A percentile compares a stretch with the other conserved stretches of the same genome.
Conservation (phyloP, 2,888 invertebrate genomes). For the Xanthostigma xanthostigma region DNA sequence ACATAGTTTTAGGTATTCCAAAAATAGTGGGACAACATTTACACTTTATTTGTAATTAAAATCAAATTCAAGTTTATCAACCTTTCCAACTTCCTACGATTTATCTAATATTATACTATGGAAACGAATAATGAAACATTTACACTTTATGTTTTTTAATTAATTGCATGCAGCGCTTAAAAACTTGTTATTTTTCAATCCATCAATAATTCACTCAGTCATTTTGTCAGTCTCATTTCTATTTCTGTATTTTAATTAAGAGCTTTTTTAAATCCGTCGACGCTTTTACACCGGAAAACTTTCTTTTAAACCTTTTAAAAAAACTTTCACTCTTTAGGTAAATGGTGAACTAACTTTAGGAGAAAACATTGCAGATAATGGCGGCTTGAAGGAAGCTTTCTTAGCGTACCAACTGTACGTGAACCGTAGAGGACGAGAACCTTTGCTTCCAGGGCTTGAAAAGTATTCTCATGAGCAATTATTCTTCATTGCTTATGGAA, state of each 20-base stretch:
- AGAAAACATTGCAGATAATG: conserved; percentile 76
- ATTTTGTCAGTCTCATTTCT: no score
- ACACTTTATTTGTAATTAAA: neutral
- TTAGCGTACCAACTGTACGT: conserved; percentile 49
- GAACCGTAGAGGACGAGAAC: conserved; percentile 40
- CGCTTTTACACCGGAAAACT: no score
- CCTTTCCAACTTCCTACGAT: no score
- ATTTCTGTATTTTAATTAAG: no score
- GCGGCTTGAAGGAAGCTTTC: conserved; percentile 60
- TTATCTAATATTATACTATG: no score
- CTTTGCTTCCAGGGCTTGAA: conserved; percentile 57
- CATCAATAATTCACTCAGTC: neutral
- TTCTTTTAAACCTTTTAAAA: no score
- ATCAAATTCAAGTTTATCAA: no score
- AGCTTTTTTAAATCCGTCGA: no score
- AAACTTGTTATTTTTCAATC: neutral
- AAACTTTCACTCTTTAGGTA: conserved; percentile 32
- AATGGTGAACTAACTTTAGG: conserved; percentile 61
- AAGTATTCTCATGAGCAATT: conserved; percentile 54
- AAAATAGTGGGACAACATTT: neutral
- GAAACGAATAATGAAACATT: neutral
- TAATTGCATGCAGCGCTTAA: no score
- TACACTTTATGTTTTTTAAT: neutral
- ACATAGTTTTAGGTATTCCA: neutral
- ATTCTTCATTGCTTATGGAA: conserved; percentile 68